Evolutionary conservation across 1,140 invertebrate species (phyloP), one percentile per base, ranked within the genome.

Genomic region (Thaumetopoea pityocampa): DNA sequence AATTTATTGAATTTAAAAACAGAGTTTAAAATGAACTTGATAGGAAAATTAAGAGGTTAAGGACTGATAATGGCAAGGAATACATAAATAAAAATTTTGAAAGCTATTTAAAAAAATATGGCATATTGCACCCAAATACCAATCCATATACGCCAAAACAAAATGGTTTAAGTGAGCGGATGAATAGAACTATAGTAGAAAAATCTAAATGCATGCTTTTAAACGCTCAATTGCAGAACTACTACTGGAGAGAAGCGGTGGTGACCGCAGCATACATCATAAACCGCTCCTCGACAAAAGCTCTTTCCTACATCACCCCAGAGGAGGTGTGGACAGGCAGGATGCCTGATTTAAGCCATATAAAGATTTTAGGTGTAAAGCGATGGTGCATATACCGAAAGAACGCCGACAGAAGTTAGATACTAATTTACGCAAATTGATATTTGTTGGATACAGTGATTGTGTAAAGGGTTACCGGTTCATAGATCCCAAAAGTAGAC

Each of bases 211-310:
- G 51, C 14, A 60, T 83, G 61, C 32, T 84, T 14, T 46, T 63
- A 41, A 63, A 67, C 20, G 52, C 66, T 30, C 51, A 67, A 3
- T 35, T 85, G 17, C 10, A 49, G 5, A 61, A 67, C 26, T 8
- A 4, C 1, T 74, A 47, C 45, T 86, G 81, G 81, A 76, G 64
- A 12, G 80, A 86, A 38, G 72, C 82, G 5, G 49, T 72, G 4
- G 10, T 40, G 2, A 72, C 73, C 14, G 70, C 77, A 4, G 61
- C 53, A 5, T 78, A 84, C 50, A 33, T 84, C 2, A 56, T 60
- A 5, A 86, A 86, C 36, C 24, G 69, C 11, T 64, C 47, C 10
- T 52, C 56, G 7, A 48, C 60, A 22, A 23, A 35, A 36, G 33
- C 42, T 32, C 18, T 64, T 6, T 18, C n/a, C 28, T 36, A 47